phyloP scores from a whole-genome alignment of 2,113 vertebrate genomes.

The Varanus komodoensis region DNA sequence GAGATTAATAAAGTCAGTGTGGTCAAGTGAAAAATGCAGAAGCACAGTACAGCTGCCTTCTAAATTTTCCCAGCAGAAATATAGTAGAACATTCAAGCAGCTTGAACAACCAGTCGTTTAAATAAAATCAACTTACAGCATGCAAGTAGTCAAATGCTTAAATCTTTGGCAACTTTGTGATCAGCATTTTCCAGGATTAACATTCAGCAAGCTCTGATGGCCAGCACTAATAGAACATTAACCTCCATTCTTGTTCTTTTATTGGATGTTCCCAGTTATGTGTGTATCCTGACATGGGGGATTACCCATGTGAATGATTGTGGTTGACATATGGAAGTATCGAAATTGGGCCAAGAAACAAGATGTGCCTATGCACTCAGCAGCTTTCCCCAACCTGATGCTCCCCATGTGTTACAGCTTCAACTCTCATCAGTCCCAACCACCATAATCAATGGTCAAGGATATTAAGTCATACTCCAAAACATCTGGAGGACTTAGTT shows the following conservation, averaged over 20 bases:
- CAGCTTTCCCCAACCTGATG: no score
- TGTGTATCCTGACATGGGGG: no score
- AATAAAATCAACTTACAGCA: neutral
- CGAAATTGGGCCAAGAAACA: no score
- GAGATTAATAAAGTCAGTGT: conserved; percentile 61
- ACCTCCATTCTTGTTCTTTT: neutral
- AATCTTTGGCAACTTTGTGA: neutral
- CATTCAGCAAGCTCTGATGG: neutral
- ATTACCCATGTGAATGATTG: no score
- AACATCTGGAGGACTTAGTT: no score
- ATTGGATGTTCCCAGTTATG: no score
- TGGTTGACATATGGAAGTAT: no score
- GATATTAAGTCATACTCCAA: no score
- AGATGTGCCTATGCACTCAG: no score
- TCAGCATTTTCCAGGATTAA: neutral
- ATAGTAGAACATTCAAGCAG: conserved; percentile 15
- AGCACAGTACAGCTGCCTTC: neutral
- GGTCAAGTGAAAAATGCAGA: neutral
- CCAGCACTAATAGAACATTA: neutral
- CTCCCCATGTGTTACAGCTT: no score
- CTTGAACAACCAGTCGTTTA: neutral
- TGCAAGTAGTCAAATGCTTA: neutral
- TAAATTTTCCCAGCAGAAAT: neutral
- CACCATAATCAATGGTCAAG: no score
- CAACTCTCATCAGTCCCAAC: no score